phyloP scores from a whole-genome alignment of 2,113 vertebrate genomes.

The Chinchilla lanigera region DNA sequence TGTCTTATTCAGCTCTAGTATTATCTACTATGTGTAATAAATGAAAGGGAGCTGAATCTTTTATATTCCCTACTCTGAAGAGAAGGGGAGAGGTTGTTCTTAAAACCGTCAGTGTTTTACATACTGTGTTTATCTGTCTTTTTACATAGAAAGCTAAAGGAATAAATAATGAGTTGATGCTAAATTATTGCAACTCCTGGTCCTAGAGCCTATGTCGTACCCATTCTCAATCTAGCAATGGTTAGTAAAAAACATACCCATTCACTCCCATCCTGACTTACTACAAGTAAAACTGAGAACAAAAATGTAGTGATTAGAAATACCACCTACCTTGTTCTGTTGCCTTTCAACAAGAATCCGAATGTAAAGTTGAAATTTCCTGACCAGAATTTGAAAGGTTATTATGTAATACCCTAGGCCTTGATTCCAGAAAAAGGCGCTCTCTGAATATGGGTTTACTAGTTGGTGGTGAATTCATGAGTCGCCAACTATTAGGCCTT shows the following conservation, averaged over 20 bases:
- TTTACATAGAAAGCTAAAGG: conserved; percentile 57
- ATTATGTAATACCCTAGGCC: conserved; percentile 76
- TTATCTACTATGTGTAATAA: neutral
- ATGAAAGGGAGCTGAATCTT: conserved; percentile 49
- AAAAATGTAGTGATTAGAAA: conserved; percentile 79
- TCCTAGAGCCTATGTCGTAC: neutral
- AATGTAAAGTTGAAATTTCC: conserved; percentile 81
- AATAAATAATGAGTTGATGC: neutral
- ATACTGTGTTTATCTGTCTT: conserved; percentile 28
- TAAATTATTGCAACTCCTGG: conserved; percentile 31
- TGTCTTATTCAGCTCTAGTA: conserved; percentile 7
- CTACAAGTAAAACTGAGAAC: conserved; percentile 58
- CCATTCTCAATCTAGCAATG: conserved; percentile 24
- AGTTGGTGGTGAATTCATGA: conserved; percentile 87
- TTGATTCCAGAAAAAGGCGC: conserved; percentile 82
- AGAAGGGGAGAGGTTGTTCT: conserved; percentile 30
- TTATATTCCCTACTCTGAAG: conserved; percentile 46
- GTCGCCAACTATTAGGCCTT: conserved; percentile 87
- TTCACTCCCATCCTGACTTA: conserved; percentile 12
- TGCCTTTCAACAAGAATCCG: conserved; percentile 79
- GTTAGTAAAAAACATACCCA: conserved; percentile 29
- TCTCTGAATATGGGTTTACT: conserved; percentile 84
- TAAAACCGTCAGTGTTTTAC: conserved; percentile 59
- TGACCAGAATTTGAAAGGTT: conserved; percentile 81
- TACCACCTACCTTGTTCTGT: conserved; percentile 70